Evolutionary conservation across 2,113 vertebrate species (phyloP), one percentile per base, ranked within the genome.

Genomic region (Tiliqua scincoides): DNA sequence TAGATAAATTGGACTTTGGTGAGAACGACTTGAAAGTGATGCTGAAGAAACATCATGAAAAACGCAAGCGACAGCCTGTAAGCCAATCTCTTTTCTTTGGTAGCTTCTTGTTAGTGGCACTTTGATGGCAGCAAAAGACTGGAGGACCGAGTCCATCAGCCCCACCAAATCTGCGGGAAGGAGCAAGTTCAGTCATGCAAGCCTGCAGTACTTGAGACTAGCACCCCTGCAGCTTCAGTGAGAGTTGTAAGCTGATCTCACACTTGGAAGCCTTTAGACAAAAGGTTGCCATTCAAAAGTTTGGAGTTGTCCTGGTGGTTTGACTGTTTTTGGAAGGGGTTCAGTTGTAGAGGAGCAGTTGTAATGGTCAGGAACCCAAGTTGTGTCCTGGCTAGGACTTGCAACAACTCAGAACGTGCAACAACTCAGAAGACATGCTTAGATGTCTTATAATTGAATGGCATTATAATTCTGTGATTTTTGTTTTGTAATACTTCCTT

Each of bases 41-140:
- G 98, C 86, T 99, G 83, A 98, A 94, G 93, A 98, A 97, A 90
- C 98, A 99, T 92, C 95, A 97, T 0, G 98, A 99, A 94, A 99
- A 99, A 91, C 97, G 98, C 90, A 99, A 98, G 94, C 96, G 95
- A 12, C 98, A 99, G 3, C 98, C 98, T 70, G 99, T 99, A 96
- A 97, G 98, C 93, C 61, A 2, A 20, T 6, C 32, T 0, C 20
- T n/a, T 35, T 14, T 63, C 43, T 27, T 85, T 81, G 77, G 25
- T n/a, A n/a, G 43, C 12, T 59, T 0, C 40, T 76, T 80, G 5
- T 71, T 74, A 61, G 48, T 18, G 2, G 5, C 63, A n/a, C 10
- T 43, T 73, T 37, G 43, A n/a, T 12, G 57, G 32, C n/a, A 27
- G 11, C 52, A 32, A 59, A 25, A 43, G 23, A 23, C 54, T 2